A percentile compares a stretch with the other conserved stretches of the same genome.
These are phyloP conservation scores for Drosophila atroscutellata DNA, from an alignment of 2,888 invertebrate species.

Conservation along the genomic window DNA sequence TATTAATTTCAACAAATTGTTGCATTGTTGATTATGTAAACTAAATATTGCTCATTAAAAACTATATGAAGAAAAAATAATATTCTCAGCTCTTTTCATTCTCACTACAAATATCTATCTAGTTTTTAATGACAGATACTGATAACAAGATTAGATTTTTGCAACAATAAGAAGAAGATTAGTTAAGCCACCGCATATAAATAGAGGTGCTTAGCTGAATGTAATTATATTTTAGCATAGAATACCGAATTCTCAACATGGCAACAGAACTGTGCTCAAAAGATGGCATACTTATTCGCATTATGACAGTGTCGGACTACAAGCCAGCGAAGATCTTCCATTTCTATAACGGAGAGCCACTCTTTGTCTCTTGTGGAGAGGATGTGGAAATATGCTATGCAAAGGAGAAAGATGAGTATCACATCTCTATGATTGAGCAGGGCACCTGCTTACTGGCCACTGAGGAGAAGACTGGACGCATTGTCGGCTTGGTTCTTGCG, in stretches of 20 bases:
- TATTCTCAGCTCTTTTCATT: background rate
- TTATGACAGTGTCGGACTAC: slow-evolving; percentile 48
- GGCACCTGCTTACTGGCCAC: slow-evolving; percentile 49
- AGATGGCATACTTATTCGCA: slow-evolving; percentile 46
- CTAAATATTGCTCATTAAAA: background rate
- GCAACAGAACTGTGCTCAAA: slow-evolving; percentile 27
- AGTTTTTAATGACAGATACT: too few species aligned
- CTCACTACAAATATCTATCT: background rate
- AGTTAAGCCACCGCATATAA: slow-evolving; percentile 23
- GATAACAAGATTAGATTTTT: too few species aligned
- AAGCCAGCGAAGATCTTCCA: slow-evolving; percentile 37
- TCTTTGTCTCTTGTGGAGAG: slow-evolving; percentile 38
- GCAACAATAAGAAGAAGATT: too few species aligned
- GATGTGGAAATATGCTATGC: slow-evolving; percentile 32
- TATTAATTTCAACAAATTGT: background rate
- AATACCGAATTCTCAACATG: slow-evolving; percentile 23
- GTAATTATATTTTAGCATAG: background rate
- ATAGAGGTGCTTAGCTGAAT: background rate
- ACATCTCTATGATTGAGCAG: slow-evolving; percentile 50
- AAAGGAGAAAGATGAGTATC: slow-evolving; percentile 46
- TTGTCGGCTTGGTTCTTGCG: slow-evolving; percentile 56
- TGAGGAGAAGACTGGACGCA: slow-evolving; percentile 30
- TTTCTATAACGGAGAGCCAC: slow-evolving; percentile 49
- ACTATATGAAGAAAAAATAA: background rate
- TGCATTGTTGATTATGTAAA: background rate